Evolutionary conservation across 2,113 vertebrate species (phyloP).

Genomic region (Phylloscopus whistleri): DNA sequence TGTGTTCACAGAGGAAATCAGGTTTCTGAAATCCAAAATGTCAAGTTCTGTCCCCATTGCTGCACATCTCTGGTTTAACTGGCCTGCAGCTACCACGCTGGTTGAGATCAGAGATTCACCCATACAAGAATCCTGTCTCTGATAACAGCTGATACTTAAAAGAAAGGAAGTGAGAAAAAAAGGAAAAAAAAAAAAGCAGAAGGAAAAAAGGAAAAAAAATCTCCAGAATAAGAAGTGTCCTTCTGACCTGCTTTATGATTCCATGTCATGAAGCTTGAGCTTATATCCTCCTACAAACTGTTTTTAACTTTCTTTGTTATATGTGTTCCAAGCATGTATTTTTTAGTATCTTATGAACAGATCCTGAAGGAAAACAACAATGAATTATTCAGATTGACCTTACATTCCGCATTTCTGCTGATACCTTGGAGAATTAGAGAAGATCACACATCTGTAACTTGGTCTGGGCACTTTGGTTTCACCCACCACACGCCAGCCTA

Average conservation of each 20-base stretch:
- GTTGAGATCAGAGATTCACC: conserved; percentile 18
- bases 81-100: conserved; percentile 9
- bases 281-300: not conserved
- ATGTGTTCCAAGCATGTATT: not conserved
- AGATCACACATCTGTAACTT: not conserved
- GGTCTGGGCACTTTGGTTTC: not conserved
- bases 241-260: conserved; percentile 33
- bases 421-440: not conserved
- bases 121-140: not conserved
- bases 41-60: not conserved
- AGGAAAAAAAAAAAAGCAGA: not conserved
- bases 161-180: not conserved
- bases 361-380: not conserved
- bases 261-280: not conserved
- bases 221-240: not conserved
- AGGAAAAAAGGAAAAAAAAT: not conserved
- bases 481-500: not conserved
- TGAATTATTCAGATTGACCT: not conserved
- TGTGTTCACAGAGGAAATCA: not conserved
- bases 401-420: not conserved
- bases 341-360: not conserved
- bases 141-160: conserved; percentile 32
- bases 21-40: conserved; percentile 33
- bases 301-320: not conserved
- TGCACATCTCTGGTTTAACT: not conserved